Percentiles rank a stretch among this genome's conserved stretches.
These are phyloP conservation scores for Antheraea yamamai DNA, from an alignment of 2,888 invertebrate species.

Conservation along the genomic window DNA sequence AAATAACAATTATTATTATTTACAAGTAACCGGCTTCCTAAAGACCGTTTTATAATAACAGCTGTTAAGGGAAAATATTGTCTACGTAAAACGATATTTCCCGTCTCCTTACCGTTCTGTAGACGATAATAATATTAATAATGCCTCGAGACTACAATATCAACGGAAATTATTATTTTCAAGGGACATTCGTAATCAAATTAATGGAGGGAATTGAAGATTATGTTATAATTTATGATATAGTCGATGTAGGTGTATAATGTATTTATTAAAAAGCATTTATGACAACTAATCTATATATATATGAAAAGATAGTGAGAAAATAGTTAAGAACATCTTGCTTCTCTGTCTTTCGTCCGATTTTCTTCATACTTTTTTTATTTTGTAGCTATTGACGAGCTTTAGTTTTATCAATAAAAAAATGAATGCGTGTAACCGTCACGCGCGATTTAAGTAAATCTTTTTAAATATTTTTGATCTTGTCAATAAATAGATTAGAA, in stretches of 20 bases:
- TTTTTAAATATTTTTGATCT: no score
- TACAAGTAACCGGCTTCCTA: neutral
- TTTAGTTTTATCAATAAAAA: no score
- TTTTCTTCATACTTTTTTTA: no score
- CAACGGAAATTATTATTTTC: constrained; percentile 15
- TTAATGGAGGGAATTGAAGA: constrained; percentile 14
- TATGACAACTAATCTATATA: neutral
- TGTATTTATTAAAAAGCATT: neutral
- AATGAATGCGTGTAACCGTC: no score
- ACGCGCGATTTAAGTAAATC: no score
- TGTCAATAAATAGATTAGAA: no score
- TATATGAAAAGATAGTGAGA: no score
- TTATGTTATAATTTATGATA: neutral
- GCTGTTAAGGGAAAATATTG: constrained; percentile 1
- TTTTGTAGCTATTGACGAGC: no score
- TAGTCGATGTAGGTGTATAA: neutral
- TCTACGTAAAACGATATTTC: constrained; percentile 2
- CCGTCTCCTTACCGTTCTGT: neutral
- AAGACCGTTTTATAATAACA: neutral
- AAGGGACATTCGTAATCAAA: constrained; percentile 17
- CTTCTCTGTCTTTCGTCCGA: no score
- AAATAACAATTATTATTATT: neutral
- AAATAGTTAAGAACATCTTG: no score
- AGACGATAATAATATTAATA: constrained; percentile 20
- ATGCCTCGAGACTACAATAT: constrained; percentile 15